A percentile compares a stretch with the other conserved stretches of the same genome.
phyloP scores from a whole-genome alignment of 2,797 vertebrate genomes.

The Astyanax mexicanus region DNA sequence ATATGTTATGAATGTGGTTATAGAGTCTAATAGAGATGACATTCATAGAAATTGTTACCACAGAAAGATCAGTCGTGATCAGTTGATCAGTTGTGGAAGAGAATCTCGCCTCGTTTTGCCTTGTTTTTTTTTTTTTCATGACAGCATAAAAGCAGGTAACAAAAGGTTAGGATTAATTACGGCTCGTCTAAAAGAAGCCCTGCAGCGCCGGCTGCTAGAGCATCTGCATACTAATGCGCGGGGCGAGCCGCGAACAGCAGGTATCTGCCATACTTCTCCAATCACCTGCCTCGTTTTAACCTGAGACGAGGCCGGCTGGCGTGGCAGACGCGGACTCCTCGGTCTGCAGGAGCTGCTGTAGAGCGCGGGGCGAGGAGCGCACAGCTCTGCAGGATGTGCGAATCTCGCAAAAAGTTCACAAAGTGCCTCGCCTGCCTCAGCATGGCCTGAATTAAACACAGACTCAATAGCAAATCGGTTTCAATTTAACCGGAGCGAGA shows the following conservation, averaged over 20 bases:
- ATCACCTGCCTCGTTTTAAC: background rate
- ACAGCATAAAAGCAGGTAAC: background rate
- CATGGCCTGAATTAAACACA: background rate
- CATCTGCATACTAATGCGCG: background rate
- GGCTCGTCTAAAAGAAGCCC: background rate
- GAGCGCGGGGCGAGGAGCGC: background rate
- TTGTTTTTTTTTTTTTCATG: background rate
- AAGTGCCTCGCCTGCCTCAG: background rate
- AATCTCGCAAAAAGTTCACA: background rate
- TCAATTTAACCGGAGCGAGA: background rate
- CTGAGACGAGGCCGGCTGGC: background rate
- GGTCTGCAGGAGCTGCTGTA: background rate
- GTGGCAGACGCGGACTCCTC: background rate
- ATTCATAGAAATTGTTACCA: no score
- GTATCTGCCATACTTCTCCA: background rate
- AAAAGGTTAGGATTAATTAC: conserved; percentile 1
- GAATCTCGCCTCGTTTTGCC: background rate
- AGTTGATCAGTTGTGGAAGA: background rate
- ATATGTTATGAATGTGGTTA: no score
- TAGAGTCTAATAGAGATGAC: no score
- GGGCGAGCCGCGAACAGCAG: background rate
- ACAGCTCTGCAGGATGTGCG: background rate
- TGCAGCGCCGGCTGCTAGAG: background rate
- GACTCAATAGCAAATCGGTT: conserved; percentile 10
- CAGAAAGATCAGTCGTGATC: background rate